These are phyloP conservation scores for Pachymerium ferrugineum DNA, from an alignment of 2,888 invertebrate species.

Conservation along the genomic window DNA sequence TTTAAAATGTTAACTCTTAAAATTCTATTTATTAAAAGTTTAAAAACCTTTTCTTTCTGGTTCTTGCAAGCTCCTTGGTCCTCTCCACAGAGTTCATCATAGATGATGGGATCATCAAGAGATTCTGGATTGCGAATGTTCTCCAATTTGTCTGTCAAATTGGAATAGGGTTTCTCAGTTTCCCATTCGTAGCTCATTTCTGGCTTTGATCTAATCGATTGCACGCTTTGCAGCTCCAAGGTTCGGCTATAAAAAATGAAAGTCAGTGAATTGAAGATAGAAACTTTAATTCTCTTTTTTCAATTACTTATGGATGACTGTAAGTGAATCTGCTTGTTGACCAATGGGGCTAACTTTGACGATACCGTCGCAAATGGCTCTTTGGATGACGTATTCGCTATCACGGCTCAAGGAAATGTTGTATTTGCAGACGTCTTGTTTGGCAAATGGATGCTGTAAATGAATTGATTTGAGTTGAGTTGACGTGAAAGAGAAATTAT, in stretches of 20 bases:
- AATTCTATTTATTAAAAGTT: no score
- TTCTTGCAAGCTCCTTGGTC: no score
- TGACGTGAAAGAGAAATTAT: neutral
- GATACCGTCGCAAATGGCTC: neutral
- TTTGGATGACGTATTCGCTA: neutral
- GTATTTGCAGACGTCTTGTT: neutral
- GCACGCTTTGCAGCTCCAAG: neutral
- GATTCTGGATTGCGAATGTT: neutral
- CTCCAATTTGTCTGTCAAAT: neutral
- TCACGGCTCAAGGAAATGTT: neutral
- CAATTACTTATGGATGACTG: neutral
- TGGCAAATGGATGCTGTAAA: neutral
- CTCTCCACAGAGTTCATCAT: neutral
- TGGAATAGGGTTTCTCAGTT: neutral
- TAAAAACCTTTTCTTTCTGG: no score
- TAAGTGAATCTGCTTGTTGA: neutral
- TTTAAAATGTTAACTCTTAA: no score
- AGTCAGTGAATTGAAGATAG: no score
- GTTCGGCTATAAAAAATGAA: no score
- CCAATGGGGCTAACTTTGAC: neutral
- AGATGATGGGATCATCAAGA: neutral
- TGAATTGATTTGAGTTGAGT: no score
- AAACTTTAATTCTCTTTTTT: no score
- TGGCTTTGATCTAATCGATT: neutral
- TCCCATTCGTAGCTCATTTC: neutral